Evolutionary conservation across 1,140 invertebrate genomes (phyloP).

Genomic region (Anthonomus grandis): DNA sequence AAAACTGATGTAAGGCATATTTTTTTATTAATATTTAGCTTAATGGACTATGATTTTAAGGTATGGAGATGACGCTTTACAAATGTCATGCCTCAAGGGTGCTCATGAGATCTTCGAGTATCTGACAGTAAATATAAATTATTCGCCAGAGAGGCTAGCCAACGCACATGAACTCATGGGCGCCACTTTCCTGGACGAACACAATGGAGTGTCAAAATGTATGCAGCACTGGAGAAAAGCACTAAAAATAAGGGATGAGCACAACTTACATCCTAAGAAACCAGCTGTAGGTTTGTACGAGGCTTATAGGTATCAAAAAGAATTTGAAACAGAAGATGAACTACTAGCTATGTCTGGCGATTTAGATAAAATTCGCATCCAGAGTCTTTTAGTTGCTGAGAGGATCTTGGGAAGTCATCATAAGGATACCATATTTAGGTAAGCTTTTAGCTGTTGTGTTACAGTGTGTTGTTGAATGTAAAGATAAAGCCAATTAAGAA

Average conservation of each 20-base stretch:
- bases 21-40: not conserved
- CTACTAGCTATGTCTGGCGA: slow-evolving; percentile 69
- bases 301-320: slow-evolving; percentile 62
- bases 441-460: not conserved
- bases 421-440: slow-evolving; percentile 81
- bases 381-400: slow-evolving; percentile 79
- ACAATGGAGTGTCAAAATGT: slow-evolving; percentile 66
- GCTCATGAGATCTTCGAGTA: slow-evolving; percentile 78
- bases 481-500: no score
- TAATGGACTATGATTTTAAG: not conserved
- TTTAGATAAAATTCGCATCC: slow-evolving; percentile 76
- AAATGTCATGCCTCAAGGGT: slow-evolving; percentile 86
- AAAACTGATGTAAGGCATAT: no score
- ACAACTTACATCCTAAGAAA: slow-evolving; percentile 53
- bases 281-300: slow-evolving; percentile 56
- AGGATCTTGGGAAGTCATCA: slow-evolving; percentile 75
- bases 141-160: slow-evolving; percentile 65
- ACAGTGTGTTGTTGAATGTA: not conserved
- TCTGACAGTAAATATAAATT: slow-evolving; percentile 62
- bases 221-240: slow-evolving; percentile 67
- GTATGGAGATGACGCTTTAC: slow-evolving; percentile 86
- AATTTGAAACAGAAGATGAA: slow-evolving; percentile 70
- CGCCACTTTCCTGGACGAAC: slow-evolving; percentile 79
- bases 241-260: slow-evolving; percentile 53
- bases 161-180: slow-evolving; percentile 84